phyloP scores from a whole-genome alignment of 2,888 invertebrate genomes.

The Hirtodrosophila alboralis region DNA sequence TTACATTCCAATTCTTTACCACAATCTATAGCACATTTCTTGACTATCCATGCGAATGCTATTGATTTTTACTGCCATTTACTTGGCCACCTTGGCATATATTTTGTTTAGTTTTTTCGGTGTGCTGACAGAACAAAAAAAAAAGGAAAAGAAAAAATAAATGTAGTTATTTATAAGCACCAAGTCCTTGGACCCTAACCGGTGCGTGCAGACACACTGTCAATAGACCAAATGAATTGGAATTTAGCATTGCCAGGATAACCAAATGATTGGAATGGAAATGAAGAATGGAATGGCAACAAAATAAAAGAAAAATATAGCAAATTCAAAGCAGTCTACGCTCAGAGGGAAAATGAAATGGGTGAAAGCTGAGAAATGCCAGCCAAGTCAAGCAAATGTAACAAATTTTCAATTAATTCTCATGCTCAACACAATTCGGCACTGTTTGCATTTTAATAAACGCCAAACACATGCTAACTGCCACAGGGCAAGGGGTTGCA shows the following conservation, averaged over 20 bases:
- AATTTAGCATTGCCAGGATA: slow-evolving; percentile 16
- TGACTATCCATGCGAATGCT: slow-evolving; percentile 36
- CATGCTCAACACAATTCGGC: slow-evolving; percentile 37
- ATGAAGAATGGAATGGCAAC: slow-evolving; percentile 12
- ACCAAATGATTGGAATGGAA: slow-evolving; percentile 10
- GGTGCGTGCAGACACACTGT: slow-evolving; percentile 66
- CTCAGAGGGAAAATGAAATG: slow-evolving; percentile 4
- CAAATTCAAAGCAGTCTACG: slow-evolving; percentile 12
- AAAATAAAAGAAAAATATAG: not conserved
- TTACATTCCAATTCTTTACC: slow-evolving; percentile 14
- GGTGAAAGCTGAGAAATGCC: not conserved
- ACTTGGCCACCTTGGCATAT: slow-evolving; percentile 61
- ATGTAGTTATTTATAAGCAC: slow-evolving; percentile 63
- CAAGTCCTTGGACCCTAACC: slow-evolving; percentile 56
- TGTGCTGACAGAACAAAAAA: slow-evolving; percentile 45
- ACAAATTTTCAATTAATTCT: slow-evolving; percentile 72
- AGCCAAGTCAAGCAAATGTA: slow-evolving; percentile 14
- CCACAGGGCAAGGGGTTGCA: not conserved
- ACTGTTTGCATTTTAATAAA: slow-evolving; percentile 65
- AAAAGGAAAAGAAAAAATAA: too few relatives aligned
- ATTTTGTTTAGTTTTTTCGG: slow-evolving; percentile 46
- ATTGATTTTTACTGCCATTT: slow-evolving; percentile 61
- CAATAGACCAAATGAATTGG: slow-evolving; percentile 64
- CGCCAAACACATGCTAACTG: slow-evolving; percentile 65
- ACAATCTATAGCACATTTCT: slow-evolving; percentile 3